Evolutionary conservation across 2,888 invertebrate genomes (phyloP).

Genomic region (Pheosia gnoma): DNA sequence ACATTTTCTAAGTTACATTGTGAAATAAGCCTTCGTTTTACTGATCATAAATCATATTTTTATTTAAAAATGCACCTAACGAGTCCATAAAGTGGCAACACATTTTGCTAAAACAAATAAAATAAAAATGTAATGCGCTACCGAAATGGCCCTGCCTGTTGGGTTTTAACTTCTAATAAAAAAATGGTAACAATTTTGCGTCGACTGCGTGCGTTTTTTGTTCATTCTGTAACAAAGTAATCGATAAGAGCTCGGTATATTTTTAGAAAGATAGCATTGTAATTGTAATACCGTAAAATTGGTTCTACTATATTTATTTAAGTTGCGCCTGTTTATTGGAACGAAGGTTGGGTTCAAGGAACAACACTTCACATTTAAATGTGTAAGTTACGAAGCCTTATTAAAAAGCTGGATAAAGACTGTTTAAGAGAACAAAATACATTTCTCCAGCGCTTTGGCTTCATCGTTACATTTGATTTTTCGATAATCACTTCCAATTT

Average conservation of each 20-base stretch:
- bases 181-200: constrained; percentile 55
- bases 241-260: constrained; percentile 26
- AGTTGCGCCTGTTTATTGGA: background rate
- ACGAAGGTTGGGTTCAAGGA: constrained; percentile 10
- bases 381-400: background rate
- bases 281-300: constrained; percentile 6
- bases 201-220: constrained; percentile 44
- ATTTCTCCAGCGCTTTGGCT: background rate
- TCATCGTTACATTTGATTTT: background rate
- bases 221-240: constrained; percentile 24
- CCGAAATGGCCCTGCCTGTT: constrained; percentile 61
- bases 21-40: constrained; percentile 34
- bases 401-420: background rate
- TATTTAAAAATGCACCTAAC: constrained; percentile 56
- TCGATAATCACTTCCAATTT: background rate
- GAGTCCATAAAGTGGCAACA: constrained; percentile 63
- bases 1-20: constrained; percentile 10
- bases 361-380: constrained; percentile 7
- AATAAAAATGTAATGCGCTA: constrained; percentile 67
- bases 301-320: background rate
- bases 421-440: background rate
- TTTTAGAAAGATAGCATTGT: constrained; percentile 17
- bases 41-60: constrained; percentile 64
- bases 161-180: constrained; percentile 55
- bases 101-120: constrained; percentile 62